phyloP scores from a whole-genome alignment of 2,888 invertebrate species.

The Phyllotreta cruciferae region DNA sequence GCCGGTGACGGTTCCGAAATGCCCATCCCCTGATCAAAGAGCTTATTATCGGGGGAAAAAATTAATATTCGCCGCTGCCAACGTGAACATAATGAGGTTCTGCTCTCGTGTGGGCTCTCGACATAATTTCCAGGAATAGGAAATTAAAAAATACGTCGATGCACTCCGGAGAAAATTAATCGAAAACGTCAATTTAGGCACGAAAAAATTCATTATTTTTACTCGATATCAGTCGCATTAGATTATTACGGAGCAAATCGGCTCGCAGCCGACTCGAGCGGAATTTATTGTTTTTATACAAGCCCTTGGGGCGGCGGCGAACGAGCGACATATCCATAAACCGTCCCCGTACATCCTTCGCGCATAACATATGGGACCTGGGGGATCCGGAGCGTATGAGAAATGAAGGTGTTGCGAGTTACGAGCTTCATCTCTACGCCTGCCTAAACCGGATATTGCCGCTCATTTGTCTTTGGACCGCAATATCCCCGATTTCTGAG shows the following conservation, averaged over 20 bases:
- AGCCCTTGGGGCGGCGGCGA: neutral
- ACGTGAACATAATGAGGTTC: conserved; percentile 34
- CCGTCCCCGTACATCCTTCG: conserved; percentile 23
- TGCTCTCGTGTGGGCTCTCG: conserved; percentile 23
- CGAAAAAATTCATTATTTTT: no score
- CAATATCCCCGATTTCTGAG: conserved; percentile 55
- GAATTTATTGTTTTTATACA: no score
- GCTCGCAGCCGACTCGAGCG: no score
- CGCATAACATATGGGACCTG: conserved; percentile 48
- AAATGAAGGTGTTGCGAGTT: conserved; percentile 58
- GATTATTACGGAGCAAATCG: no score
- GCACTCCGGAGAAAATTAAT: neutral
- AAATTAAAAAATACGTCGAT: conserved; percentile 20
- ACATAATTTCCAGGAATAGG: conserved; percentile 24
- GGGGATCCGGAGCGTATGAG: conserved; percentile 50
- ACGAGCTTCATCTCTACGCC: conserved; percentile 56
- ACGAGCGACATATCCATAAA: conserved; percentile 28
- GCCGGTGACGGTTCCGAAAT: conserved; percentile 44
- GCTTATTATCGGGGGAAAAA: conserved; percentile 44
- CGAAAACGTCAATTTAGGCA: no score
- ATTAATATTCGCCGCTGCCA: conserved; percentile 33
- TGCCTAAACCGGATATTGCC: conserved; percentile 59
- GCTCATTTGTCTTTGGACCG: conserved; percentile 58
- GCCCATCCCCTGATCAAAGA: conserved; percentile 46
- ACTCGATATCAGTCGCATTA: no score